phyloP scores from a whole-genome alignment of 2,888 invertebrate genomes.

The Eupeodes latifasciatus region DNA sequence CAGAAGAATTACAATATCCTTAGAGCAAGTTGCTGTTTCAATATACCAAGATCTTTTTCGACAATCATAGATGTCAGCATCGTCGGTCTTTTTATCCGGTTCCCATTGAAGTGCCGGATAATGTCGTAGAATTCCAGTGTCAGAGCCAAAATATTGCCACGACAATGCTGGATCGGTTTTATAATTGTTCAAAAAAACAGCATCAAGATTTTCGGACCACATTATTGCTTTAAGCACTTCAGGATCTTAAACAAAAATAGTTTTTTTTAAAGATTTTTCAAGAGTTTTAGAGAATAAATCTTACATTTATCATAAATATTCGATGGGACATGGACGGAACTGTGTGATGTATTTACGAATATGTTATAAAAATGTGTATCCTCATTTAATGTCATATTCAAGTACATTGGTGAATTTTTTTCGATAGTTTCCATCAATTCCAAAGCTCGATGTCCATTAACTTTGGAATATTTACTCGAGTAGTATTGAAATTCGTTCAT shows the following conservation, averaged over 20 bases:
- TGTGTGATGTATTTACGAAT: slow-evolving; percentile 90
- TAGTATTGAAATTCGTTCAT: slow-evolving; percentile 86
- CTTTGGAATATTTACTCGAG: slow-evolving; percentile 91
- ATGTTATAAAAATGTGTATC: slow-evolving; percentile 94
- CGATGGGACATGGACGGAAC: slow-evolving; percentile 96
- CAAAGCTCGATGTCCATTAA: slow-evolving; percentile 81
- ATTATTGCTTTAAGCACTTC: slow-evolving; percentile 90
- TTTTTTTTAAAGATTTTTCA: not conserved
- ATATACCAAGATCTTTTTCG: slow-evolving; percentile 97
- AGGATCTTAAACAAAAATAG: slow-evolving; percentile 81
- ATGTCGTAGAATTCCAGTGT: slow-evolving; percentile 95
- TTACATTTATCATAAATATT: slow-evolving; percentile 94
- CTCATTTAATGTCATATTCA: slow-evolving; percentile 86
- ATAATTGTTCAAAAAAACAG: slow-evolving; percentile 93
- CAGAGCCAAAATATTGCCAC: slow-evolving; percentile 99
- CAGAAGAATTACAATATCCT: slow-evolving; percentile 97
- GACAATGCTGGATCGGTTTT: slow-evolving; percentile 94
- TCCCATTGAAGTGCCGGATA: slow-evolving; percentile 94
- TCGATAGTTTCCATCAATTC: slow-evolving; percentile 80
- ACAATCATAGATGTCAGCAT: slow-evolving; percentile 94
- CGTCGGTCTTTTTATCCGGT: slow-evolving; percentile 81
- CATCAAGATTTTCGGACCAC: slow-evolving; percentile 95
- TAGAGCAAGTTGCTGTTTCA: slow-evolving; percentile 98
- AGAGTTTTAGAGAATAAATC: not conserved
- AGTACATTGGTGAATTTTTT: slow-evolving; percentile 84